Percentiles rank a stretch among this genome's conserved stretches.
Evolutionary conservation across 2,797 vertebrate species (phyloP).

Genomic region (Chelonia mydas): DNA sequence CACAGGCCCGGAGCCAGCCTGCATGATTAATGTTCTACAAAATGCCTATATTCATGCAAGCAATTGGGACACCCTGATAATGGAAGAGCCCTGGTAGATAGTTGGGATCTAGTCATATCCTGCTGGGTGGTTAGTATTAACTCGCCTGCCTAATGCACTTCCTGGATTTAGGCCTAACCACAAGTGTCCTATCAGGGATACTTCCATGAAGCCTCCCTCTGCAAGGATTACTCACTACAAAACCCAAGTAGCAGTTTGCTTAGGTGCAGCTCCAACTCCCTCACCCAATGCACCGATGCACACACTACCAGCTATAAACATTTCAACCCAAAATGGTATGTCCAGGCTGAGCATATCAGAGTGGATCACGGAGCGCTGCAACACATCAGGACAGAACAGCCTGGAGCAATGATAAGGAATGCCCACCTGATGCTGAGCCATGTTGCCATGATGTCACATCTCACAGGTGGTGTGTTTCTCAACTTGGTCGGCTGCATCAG

Average conservation of each 20-base stretch:
- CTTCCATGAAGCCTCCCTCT: not conserved
- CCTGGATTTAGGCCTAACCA: not conserved
- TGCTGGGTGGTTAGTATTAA: not conserved
- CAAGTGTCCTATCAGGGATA: not conserved
- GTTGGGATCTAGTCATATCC: not conserved
- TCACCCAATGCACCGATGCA: not conserved
- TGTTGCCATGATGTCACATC: not conserved
- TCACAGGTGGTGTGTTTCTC: not conserved
- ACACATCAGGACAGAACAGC: not conserved
- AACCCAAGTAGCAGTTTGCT: not conserved
- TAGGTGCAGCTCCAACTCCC: not conserved
- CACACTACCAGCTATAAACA: not conserved
- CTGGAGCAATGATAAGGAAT: not conserved
- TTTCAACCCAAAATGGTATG: accelerated
- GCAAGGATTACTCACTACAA: not conserved
- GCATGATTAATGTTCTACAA: not conserved
- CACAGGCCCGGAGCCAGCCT: not conserved
- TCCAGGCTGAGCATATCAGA: accelerated
- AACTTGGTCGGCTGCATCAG: not conserved
- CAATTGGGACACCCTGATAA: accelerated
- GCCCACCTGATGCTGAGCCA: not conserved
- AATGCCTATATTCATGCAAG: not conserved
- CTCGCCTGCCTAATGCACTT: not conserved
- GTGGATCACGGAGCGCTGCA: not conserved
- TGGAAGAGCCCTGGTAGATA: not conserved